A percentile compares a stretch with the other conserved stretches of the same genome.
Conservation (phyloP, 2,113 vertebrate genomes). For the Fukomys damarensis region DNA sequence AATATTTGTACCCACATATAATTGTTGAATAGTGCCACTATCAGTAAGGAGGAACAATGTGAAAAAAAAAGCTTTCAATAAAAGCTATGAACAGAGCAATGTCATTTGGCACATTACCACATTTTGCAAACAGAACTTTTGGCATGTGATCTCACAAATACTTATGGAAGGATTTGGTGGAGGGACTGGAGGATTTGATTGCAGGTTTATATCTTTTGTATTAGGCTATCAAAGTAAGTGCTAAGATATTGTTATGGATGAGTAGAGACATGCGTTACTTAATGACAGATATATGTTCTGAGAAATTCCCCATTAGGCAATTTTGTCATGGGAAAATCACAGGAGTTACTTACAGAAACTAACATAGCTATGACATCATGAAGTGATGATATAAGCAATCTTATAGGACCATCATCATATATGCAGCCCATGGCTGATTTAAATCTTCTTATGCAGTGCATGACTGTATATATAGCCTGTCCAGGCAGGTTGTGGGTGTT, state of each 20-base stretch:
- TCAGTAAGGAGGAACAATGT: not conserved
- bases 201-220: not conserved
- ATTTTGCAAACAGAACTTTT: conserved; percentile 42
- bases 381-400: not conserved
- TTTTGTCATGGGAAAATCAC: not conserved
- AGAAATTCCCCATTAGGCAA: not conserved
- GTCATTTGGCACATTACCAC: not conserved
- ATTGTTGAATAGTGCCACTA: not conserved
- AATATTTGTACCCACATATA: conserved; percentile 1
- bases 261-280: not conserved
- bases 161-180: not conserved
- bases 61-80: conserved; percentile 22
- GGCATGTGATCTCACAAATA: not conserved
- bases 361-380: not conserved
- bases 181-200: not conserved
- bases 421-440: not conserved
- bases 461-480: not conserved
- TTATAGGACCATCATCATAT: not conserved
- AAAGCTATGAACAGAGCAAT: not conserved
- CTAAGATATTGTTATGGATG: not conserved
- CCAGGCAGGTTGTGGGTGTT: not conserved
- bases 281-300: not conserved
- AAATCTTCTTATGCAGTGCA: not conserved
- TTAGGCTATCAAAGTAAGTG: not conserved
- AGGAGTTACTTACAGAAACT: not conserved